Conservation (phyloP, 2,888 invertebrate species). For the Catocala nupta region DNA sequence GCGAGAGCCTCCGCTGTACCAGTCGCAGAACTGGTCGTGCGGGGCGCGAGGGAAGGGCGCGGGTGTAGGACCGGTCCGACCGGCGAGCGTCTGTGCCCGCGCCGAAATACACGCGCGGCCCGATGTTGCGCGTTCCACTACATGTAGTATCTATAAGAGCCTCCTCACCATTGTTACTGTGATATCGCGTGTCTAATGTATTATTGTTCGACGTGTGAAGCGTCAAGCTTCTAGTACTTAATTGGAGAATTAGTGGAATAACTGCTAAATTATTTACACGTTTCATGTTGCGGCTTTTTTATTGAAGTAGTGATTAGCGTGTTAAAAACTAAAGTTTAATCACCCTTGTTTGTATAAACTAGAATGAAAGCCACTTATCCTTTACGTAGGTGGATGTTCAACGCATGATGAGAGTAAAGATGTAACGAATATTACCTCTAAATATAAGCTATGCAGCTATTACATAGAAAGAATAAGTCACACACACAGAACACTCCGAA, state of each 20-base stretch:
- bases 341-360: too few relatives aligned
- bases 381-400: too few relatives aligned
- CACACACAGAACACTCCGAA: too few relatives aligned
- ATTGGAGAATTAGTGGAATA: not conserved
- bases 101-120: conserved; percentile 44
- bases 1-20: conserved; percentile 25
- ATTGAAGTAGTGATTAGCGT: not conserved
- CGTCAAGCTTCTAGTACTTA: not conserved
- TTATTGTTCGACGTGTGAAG: conserved; percentile 13
- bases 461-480: too few relatives aligned
- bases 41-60: conserved; percentile 22
- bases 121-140: conserved; percentile 25
- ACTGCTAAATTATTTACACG: not conserved
- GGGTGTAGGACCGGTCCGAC: conserved; percentile 49
- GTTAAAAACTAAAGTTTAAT: too few relatives aligned
- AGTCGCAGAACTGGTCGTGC: conserved; percentile 47
- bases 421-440: too few relatives aligned
- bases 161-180: conserved; percentile 12
- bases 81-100: conserved; percentile 47
- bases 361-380: too few relatives aligned
- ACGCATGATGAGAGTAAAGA: too few relatives aligned
- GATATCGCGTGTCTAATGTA: conserved; percentile 24
- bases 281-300: not conserved
- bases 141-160: conserved; percentile 20
- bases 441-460: too few relatives aligned